Evolutionary conservation across 2,888 invertebrate genomes (phyloP).

Genomic region (Eubasilissa splendida): DNA sequence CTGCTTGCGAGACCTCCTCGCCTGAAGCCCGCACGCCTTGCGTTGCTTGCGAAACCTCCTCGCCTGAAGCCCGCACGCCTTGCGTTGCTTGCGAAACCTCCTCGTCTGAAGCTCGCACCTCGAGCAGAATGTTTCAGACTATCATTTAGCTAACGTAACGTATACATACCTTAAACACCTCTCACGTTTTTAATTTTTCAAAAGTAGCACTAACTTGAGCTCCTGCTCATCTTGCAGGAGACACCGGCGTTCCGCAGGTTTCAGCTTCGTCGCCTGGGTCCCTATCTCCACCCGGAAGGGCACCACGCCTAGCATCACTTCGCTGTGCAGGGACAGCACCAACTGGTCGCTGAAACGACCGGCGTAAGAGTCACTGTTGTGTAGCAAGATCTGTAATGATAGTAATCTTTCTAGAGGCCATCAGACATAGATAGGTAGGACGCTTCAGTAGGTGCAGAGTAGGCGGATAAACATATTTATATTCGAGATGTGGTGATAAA

Average conservation of each 20-base stretch:
- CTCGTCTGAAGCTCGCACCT: neutral
- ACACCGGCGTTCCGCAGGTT: constrained; percentile 43
- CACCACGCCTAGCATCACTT: constrained; percentile 45
- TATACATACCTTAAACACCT: no score
- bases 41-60: no score
- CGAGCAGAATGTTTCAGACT: neutral
- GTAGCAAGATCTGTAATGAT: constrained; percentile 50
- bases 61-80: no score
- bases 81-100: no score
- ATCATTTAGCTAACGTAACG: neutral
- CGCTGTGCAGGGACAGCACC: constrained; percentile 50
- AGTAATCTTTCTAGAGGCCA: no score
- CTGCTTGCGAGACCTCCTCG: no score
- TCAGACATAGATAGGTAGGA: no score
- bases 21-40: no score
- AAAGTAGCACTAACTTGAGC: constrained; percentile 28
- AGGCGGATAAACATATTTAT: no score
- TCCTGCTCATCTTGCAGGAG: constrained; percentile 29
- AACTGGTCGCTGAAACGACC: constrained; percentile 48
- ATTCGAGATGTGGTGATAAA: no score
- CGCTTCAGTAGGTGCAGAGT: no score
- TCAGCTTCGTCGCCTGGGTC: constrained; percentile 34
- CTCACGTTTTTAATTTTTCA: no score
- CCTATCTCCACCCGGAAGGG: constrained; percentile 41
- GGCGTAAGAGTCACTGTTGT: constrained; percentile 48